Base-by-base conservation (phyloP, 2,113 vertebrate genomes). In the Castor canadensis region DNA sequence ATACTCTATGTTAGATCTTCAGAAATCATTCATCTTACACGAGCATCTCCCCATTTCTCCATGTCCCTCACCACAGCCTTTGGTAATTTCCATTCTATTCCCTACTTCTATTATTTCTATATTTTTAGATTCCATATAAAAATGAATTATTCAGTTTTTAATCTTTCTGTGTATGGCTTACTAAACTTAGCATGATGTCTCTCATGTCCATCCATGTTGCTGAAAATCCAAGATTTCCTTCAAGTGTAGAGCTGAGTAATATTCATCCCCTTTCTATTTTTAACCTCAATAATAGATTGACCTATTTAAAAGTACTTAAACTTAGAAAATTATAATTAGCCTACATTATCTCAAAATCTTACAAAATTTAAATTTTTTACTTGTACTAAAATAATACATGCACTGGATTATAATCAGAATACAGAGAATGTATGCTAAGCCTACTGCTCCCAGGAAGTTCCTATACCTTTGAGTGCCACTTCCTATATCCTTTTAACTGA, bases 1-100 rank as follows among this genome's bases (percentile, higher is more conserved):
- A 49, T 38, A 10, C 58, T 76, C 0, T 49, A 38, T 22, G 26
- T n/a, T 28, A 49, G 15, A 47, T 75, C 2, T 3, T 40, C 32
- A 47, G 54, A 88, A 60, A 9, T n/a, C 28, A 28, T 45, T 19
- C 32, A 62, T 38, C n/a, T 87, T 47, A 0, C 49, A n/a, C 28
- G 13, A 62, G 56, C 9, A 30, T 19, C 72, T 38, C 32, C 22
- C 6, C 30, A n/a, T 49, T n/a, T 26, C n/a, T 10, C 38, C 20
- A 4, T 30, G 5, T 66, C 1, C n/a, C 15, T 3, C 24, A 9
- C 60, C 2, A 7, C 45, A 67, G 4, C 1, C 1, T 1, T 38
- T 35, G 38, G 17, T 12, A 19, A 77, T 24, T 1, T 24, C 30
- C 3, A 20, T 38, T 49, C 45, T 45, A 17, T 38, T 40, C 47